phyloP scores from a whole-genome alignment of 53 echinoderm and acorn worm species.

The Luidia sarsii region DNA sequence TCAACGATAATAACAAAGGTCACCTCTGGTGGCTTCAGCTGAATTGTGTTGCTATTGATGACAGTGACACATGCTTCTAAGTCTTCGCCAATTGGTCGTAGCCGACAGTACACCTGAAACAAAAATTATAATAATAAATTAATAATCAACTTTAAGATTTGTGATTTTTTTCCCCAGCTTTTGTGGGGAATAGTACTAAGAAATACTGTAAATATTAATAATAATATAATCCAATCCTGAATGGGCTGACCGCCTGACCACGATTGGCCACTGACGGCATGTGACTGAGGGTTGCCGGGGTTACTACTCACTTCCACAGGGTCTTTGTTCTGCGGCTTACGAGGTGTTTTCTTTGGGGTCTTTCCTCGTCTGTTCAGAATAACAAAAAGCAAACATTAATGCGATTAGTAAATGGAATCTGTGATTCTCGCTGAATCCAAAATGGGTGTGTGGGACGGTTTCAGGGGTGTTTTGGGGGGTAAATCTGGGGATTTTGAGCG shows the following conservation, averaged over 20 bases:
- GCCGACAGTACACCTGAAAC: constrained; percentile 81
- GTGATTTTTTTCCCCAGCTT: neutral
- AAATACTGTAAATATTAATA: no score
- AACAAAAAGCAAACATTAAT: constrained; percentile 4
- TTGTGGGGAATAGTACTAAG: no score
- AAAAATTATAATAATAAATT: neutral
- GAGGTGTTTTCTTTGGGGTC: constrained; percentile 95
- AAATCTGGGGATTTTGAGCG: no score
- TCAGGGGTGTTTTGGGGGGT: no score
- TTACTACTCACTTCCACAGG: constrained; percentile 84
- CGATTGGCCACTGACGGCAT: no score
- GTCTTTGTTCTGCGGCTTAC: constrained; percentile 74
- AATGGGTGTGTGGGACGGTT: no score
- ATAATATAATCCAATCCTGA: no score
- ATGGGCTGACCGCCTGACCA: no score
- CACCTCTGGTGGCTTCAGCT: constrained; percentile 93
- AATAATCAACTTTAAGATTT: neutral
- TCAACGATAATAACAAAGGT: no score
- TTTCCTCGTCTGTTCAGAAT: constrained; percentile 79
- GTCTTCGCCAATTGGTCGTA: constrained; percentile 68
- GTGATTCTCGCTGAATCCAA: no score
- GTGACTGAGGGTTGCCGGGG: no score
- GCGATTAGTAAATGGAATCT: neutral
- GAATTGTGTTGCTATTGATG: constrained; percentile 81
- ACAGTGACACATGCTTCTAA: constrained; percentile 64